A percentile compares a stretch with the other conserved stretches of the same genome.
Conservation (phyloP, 2,888 invertebrate species). For the Platypus cylindrus region DNA sequence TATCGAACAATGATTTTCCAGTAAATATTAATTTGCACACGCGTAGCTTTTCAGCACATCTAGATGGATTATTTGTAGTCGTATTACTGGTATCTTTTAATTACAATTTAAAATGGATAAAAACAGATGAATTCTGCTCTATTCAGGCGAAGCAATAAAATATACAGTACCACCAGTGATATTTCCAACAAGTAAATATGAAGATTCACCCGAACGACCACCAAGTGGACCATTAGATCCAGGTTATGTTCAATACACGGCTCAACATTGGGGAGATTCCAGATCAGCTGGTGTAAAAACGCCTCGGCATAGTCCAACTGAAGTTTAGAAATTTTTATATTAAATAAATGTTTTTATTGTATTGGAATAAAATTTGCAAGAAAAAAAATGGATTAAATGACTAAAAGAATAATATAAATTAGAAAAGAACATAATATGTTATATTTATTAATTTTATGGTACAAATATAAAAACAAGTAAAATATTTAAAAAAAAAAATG, state of each 20-base stretch:
- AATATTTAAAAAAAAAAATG: no score
- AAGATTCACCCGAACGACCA: conserved; percentile 34
- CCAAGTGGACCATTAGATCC: conserved; percentile 60
- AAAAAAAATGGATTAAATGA: no score
- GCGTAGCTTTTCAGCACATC: no score
- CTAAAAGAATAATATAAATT: background rate
- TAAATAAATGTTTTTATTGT: conserved; percentile 1
- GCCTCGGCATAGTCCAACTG: conserved; percentile 33
- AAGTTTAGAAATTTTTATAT: conserved; percentile 20
- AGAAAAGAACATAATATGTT: conserved; percentile 1
- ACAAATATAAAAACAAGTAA: conserved; percentile 4
- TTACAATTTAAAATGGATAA: background rate
- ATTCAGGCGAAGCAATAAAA: conserved; percentile 9
- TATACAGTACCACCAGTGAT: conserved; percentile 28
- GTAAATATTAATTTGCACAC: no score
- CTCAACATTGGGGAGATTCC: conserved; percentile 47
- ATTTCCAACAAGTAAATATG: conserved; percentile 25
- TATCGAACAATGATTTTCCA: no score
- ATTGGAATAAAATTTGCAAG: no score
- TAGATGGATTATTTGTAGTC: no score
- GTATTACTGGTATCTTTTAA: no score
- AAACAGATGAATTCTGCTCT: no score
- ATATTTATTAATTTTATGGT: conserved; percentile 1
- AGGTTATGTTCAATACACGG: conserved; percentile 61
- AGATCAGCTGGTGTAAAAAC: conserved; percentile 34